Percentiles rank a stretch among this genome's conserved stretches.
These are phyloP conservation scores for Gila robusta DNA, from an alignment of 2,797 vertebrate species.

Conservation along the genomic window DNA sequence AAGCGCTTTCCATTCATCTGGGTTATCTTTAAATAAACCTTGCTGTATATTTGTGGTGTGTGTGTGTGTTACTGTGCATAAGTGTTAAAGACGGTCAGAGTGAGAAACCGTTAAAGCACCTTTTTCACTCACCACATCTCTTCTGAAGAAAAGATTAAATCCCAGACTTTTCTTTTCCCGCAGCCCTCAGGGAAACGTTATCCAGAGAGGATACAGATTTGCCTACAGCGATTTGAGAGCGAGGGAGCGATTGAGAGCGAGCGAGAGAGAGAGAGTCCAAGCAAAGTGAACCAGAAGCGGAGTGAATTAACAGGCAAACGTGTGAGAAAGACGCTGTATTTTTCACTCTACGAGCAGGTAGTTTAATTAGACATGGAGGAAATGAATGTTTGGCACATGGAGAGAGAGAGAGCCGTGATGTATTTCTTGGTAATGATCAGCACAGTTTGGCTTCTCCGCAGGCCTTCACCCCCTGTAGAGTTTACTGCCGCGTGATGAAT, in stretches of 20 bases:
- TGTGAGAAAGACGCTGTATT: conserved; percentile 18
- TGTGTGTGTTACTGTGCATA: neutral
- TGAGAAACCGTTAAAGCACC: conserved; percentile 19
- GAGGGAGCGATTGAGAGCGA: neutral
- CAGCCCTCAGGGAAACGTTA: conserved; percentile 33
- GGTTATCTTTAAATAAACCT: conserved; percentile 19
- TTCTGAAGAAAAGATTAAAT: conserved; percentile 45
- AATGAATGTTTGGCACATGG: conserved; percentile 31
- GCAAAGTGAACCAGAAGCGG: conserved; percentile 5
- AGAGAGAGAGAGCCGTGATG: conserved; percentile 25
- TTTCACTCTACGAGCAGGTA: conserved; percentile 33
- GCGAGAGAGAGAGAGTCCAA: neutral
- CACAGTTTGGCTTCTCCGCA: conserved; percentile 39
- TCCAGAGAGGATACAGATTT: conserved; percentile 49
- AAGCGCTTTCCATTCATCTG: conserved; percentile 3
- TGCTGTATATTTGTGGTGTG: conserved; percentile 3
- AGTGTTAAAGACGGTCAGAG: neutral
- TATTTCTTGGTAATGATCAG: conserved; percentile 49
- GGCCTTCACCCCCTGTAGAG: conserved; percentile 43
- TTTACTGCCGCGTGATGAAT: conserved; percentile 44
- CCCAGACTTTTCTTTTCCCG: conserved; percentile 21
- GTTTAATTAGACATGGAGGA: conserved; percentile 45
- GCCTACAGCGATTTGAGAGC: conserved; percentile 31
- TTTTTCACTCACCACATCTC: conserved; percentile 21
- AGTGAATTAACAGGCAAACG: conserved; percentile 29